Evolutionary conservation across 1,140 invertebrate genomes (phyloP).

Genomic region (Pseudomyrmex pallidus): DNA sequence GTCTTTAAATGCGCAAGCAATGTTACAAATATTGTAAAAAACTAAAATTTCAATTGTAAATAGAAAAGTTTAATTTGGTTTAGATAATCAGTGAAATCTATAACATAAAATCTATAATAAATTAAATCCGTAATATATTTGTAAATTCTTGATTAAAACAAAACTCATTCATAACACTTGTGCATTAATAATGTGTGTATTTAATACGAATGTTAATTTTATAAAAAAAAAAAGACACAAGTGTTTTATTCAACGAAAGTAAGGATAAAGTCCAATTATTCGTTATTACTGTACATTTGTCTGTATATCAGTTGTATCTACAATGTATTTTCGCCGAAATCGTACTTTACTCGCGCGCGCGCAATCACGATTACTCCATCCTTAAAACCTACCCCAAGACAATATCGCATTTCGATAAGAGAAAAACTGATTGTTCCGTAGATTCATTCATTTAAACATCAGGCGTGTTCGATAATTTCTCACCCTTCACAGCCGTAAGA

Average conservation of each 20-base stretch:
- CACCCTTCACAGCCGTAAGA: neutral
- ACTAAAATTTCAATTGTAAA: no score
- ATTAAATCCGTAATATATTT: no score
- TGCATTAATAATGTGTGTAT: no score
- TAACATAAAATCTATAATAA: no score
- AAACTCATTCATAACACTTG: no score
- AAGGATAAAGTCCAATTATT: neutral
- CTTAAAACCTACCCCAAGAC: conserved; percentile 5
- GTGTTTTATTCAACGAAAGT: neutral
- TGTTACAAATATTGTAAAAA: no score
- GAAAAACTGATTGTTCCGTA: neutral
- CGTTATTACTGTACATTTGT: neutral
- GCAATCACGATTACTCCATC: conserved; percentile 16
- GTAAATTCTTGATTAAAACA: no score
- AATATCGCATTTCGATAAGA: conserved; percentile 15
- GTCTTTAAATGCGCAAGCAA: neutral
- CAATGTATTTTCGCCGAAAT: neutral
- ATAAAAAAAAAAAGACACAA: neutral
- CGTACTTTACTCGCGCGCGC: neutral
- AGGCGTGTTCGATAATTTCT: conserved; percentile 1
- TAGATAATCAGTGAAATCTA: neutral
- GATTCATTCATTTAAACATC: conserved; percentile 1
- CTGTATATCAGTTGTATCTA: neutral
- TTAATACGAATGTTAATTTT: no score
- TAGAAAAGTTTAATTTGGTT: no score